Conservation (phyloP, 2,797 vertebrate species). For the Anomalospiza imberbis region DNA sequence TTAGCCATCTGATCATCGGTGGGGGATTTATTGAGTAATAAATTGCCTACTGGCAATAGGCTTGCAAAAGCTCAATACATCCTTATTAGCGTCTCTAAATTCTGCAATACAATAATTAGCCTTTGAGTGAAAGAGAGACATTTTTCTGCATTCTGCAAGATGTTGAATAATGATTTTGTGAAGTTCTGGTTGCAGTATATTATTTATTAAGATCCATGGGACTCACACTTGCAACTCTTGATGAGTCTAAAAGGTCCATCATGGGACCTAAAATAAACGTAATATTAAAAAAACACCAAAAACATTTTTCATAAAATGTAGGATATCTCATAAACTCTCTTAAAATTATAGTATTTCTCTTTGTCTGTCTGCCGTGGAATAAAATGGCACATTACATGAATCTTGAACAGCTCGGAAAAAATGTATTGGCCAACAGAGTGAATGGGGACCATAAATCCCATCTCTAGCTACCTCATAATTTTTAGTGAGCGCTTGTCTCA, state of each 20-base stretch:
- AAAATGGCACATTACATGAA: neutral
- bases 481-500: neutral
- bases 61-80: neutral
- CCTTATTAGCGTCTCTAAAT: conserved; percentile 8
- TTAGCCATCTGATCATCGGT: neutral
- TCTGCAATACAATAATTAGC: neutral
- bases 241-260: neutral
- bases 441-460: neutral
- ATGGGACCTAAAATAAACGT: neutral
- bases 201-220: neutral
- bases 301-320: neutral
- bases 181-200: neutral
- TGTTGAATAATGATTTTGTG: neutral
- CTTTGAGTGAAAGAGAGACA: neutral
- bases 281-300: neutral
- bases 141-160: neutral
- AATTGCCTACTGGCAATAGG: neutral
- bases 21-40: conserved; percentile 27
- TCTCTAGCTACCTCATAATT: neutral
- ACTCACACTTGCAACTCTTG: neutral
- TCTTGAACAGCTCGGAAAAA: neutral
- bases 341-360: neutral
- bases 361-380: neutral
- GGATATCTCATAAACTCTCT: neutral
- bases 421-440: neutral